Evolutionary conservation across 1,140 invertebrate genomes (phyloP), one percentile per base, ranked within the genome.

Genomic region (Paraescarpia echinospica): DNA sequence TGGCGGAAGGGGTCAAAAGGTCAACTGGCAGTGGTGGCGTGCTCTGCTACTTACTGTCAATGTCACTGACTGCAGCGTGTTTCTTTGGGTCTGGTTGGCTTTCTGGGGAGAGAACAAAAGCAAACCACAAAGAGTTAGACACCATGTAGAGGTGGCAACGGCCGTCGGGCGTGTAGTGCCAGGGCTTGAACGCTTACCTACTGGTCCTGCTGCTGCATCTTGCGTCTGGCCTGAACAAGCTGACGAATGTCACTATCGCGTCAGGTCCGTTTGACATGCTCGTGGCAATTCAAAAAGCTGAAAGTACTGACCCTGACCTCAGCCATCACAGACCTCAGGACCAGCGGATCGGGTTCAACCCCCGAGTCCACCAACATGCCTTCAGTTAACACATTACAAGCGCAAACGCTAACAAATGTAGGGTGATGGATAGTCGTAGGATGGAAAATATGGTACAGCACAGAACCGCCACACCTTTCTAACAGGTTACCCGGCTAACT

Each of bases 61-160:
- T 77, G 90, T 90, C 90, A 35, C 34, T 41, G 34, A 90, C 27
- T 35, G 90, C 90, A 35, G 90, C 90, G 90, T 90, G 90, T 41
- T 90, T 90, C 90, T 90, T 90, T 35, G 34, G 34, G 34, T 90
- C 90, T 90, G 90, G 90, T 90, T 90, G 90, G 34, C 34, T 35
- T 35, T 90, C 90, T 90, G 90, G 90, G 59, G 59, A 77, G 59
- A 77, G 59, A 77, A 77, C 59, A 77, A 77, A 77, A 77, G 59
- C 59, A 77, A 77, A 77, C 59, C 59, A 77, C 59, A 77, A 77
- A 77, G 59, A 77, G 59, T 77, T 77, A 77, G 59, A 77, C 59
- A 77, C 59, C 59, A 77, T 77, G 59, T 27, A 77, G 59, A 77
- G 59, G 59, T 77, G 59, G 59, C 59, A 77, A 77, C 59, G 59